Evolutionary conservation across 2,888 invertebrate species (phyloP), one percentile per base, ranked within the genome.

Genomic region (Helobdella robusta): DNA sequence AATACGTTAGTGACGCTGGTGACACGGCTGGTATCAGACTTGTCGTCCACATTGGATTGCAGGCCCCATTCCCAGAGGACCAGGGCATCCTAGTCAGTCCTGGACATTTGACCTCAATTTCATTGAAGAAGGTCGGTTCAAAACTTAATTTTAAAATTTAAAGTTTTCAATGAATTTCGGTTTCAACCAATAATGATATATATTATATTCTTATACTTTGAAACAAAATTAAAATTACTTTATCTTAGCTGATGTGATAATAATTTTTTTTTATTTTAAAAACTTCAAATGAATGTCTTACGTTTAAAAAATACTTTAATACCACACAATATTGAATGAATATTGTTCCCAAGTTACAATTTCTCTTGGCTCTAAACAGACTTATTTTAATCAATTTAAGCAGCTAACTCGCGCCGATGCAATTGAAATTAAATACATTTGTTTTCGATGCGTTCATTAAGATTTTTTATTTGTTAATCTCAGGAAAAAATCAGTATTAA

Each of bases 41-140:
- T 18, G 36, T 61, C 2, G 48, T 70, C 20, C 70, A 69, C 50
- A 52, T 58, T 11, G 68, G 66, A 36, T 48, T 59, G 20, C 46
- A 66, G 28, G 59, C 68, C 52, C 71, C 71, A 23, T 71, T 70
- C 54, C 71, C 71, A 2, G 68, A 70, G 40, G 71, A 71, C 56
- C 68, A 69, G 32, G 71, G 71, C 11, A 60, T 71, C 44, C 68
- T 67, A 30, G 66, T 70, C 25, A 64, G 68, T 30, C 69, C 71
- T 2, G 71, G 71, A 2, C 67, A 68, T 46, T 67, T 69, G 34
- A 67, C 69, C 30, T 69, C 68, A 50, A 66, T 71, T 52, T 69
- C 69, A 8, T 58, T 71, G 6, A 61, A 66, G 20, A 62, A 68
- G 68, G 71, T 68, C 28, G 40, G 58, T 52, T 35, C 2, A 28